A percentile compares a stretch with the other conserved stretches of the same genome.
These are phyloP conservation scores for Tiaroga cobitis DNA, from an alignment of 2,797 vertebrate species.

Conservation along the genomic window DNA sequence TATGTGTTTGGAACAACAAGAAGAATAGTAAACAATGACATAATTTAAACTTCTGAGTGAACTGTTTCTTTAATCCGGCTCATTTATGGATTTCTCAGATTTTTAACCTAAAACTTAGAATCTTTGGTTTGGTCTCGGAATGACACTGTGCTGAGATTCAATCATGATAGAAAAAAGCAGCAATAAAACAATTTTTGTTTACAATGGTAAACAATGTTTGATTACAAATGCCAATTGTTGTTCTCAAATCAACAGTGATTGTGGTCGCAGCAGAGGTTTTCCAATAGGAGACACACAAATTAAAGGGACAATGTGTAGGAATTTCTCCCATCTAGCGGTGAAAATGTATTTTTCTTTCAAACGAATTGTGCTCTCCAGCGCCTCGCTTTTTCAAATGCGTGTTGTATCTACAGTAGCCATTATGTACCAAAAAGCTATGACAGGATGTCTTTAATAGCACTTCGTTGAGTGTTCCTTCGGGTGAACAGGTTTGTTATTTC, in stretches of 20 bases:
- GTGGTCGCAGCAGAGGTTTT: slow-evolving; percentile 48
- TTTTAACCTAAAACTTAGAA: not conserved
- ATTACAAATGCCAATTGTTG: slow-evolving; percentile 65
- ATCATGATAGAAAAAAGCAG: slow-evolving; percentile 6
- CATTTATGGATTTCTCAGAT: not conserved
- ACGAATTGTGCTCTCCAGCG: no score
- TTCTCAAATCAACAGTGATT: slow-evolving; percentile 65
- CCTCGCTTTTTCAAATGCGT: no score
- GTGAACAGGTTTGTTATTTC: no score
- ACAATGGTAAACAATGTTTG: slow-evolving; percentile 58
- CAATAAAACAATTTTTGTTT: slow-evolving; percentile 14
- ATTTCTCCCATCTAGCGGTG: no score
- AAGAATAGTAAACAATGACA: not conserved
- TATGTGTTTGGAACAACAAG: not conserved
- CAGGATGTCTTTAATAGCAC: no score
- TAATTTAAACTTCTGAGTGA: not conserved
- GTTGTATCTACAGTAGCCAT: no score
- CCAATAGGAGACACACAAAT: slow-evolving; percentile 45
- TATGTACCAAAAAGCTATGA: no score
- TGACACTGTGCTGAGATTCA: not conserved
- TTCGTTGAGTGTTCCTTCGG: no score
- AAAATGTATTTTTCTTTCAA: no score
- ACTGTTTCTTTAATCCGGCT: not conserved
- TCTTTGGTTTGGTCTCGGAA: not conserved
- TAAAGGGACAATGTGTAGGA: no score